phyloP scores from a whole-genome alignment of 2,888 invertebrate genomes.

The Gandaritis pyraliata region DNA sequence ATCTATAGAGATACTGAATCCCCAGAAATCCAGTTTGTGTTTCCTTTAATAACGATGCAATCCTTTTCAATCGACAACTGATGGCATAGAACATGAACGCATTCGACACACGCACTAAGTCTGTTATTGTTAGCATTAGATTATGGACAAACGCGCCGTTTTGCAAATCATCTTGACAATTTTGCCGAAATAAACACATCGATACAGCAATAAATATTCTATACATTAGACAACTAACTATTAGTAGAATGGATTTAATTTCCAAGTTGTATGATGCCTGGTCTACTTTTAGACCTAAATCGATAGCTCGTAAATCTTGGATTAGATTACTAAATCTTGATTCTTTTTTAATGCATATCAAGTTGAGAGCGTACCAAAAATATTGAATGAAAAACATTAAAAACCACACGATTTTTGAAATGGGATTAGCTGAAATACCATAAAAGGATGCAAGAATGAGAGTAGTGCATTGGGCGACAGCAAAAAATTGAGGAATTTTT shows the following conservation, averaged over 20 bases:
- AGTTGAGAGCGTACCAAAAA: background rate
- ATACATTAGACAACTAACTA: background rate
- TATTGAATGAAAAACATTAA: background rate
- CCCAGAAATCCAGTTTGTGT: background rate
- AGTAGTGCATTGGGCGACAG: background rate
- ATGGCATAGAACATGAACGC: conserved; percentile 19
- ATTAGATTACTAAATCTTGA: conserved; percentile 12
- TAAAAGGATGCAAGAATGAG: background rate
- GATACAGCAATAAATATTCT: background rate
- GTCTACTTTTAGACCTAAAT: conserved; percentile 7
- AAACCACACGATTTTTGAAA: background rate
- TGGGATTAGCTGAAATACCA: too few species aligned
- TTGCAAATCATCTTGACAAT: too few species aligned
- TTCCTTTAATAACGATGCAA: conserved; percentile 1
- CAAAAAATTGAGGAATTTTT: background rate
- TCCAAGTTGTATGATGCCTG: conserved; percentile 1
- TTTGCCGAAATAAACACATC: background rate
- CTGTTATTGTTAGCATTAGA: background rate
- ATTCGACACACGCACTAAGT: conserved; percentile 8
- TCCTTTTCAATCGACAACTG: conserved; percentile 12
- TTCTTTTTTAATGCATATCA: conserved; percentile 2
- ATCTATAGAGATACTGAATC: conserved; percentile 23
- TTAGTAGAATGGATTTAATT: background rate
- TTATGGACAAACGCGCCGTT: background rate
- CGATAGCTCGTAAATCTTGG: conserved; percentile 8